A percentile compares a stretch with the other conserved stretches of the same genome.
phyloP scores from a whole-genome alignment of 2,888 invertebrate species.

The Fragum whitleyi region DNA sequence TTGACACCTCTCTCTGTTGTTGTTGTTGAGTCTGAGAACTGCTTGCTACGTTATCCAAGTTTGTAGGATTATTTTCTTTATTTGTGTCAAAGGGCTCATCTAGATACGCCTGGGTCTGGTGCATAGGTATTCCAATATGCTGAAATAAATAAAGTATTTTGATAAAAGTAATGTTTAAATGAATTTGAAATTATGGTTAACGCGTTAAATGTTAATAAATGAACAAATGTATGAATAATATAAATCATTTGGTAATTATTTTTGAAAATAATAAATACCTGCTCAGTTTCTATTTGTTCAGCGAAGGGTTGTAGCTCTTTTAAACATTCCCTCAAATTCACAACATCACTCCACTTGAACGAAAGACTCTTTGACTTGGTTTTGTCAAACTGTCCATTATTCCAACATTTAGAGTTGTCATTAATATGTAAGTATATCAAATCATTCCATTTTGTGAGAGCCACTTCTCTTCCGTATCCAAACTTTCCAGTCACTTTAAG shows the following conservation, averaged over 20 bases:
- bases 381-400: slow-evolving; percentile 28
- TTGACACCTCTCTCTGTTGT: no score
- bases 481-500: slow-evolving; percentile 23
- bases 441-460: slow-evolving; percentile 33
- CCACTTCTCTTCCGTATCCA: slow-evolving; percentile 24
- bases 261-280: slow-evolving; percentile 1
- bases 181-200: not conserved
- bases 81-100: no score
- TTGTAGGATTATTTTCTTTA: no score
- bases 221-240: no score
- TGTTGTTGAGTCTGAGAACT: no score
- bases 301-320: slow-evolving; percentile 14
- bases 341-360: slow-evolving; percentile 17
- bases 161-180: not conserved
- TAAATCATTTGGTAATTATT: no score
- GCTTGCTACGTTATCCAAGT: no score
- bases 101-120: not conserved
- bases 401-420: slow-evolving; percentile 37
- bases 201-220: no score
- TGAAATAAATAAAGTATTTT: slow-evolving; percentile 1
- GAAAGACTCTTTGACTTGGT: slow-evolving; percentile 22
- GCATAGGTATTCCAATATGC: not conserved
- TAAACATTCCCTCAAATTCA: not conserved
- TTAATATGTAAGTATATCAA: slow-evolving; percentile 25
- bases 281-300: slow-evolving; percentile 27